These are phyloP conservation scores for Cirrhinus molitorella DNA, from an alignment of 2,797 vertebrate species.

Conservation along the genomic window DNA sequence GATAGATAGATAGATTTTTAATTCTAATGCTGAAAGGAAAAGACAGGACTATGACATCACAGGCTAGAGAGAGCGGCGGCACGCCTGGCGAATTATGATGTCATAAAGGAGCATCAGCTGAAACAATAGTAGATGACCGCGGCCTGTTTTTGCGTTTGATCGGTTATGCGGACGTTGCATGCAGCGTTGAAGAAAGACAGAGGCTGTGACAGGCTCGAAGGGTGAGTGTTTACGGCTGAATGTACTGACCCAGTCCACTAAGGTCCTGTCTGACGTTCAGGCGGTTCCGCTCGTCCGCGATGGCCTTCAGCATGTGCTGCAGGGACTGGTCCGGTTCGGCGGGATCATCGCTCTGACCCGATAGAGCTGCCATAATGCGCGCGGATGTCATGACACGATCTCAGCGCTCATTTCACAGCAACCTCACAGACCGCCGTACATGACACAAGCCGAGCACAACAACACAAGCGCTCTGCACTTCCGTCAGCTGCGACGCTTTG, in stretches of 20 bases:
- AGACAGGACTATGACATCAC: slow-evolving; percentile 22
- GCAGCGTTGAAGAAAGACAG: neutral
- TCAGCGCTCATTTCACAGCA: slow-evolving; percentile 52
- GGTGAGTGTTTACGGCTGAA: neutral
- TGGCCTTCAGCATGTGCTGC: slow-evolving; percentile 84
- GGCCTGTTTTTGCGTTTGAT: neutral
- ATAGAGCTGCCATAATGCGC: slow-evolving; percentile 81
- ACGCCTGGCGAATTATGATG: slow-evolving; percentile 9
- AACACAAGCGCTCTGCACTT: slow-evolving; percentile 50
- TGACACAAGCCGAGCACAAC: slow-evolving; percentile 44
- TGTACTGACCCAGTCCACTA: slow-evolving; percentile 78
- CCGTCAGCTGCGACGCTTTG: slow-evolving; percentile 30
- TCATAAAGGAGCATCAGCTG: neutral
- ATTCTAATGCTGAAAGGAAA: neutral
- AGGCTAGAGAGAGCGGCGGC: neutral
- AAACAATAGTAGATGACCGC: slow-evolving; percentile 18
- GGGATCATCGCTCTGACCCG: slow-evolving; percentile 75
- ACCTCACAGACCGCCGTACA: slow-evolving; percentile 6
- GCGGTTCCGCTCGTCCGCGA: slow-evolving; percentile 80
- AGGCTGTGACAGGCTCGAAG: neutral
- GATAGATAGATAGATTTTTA: neutral
- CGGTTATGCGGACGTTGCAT: neutral
- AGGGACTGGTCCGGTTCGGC: slow-evolving; percentile 80
- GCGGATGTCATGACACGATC: slow-evolving; percentile 78
- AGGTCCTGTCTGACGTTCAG: slow-evolving; percentile 79